These are phyloP conservation scores for Spea multiplicata DNA, from an alignment of 2,113 vertebrate genomes.

Conservation along the genomic window DNA sequence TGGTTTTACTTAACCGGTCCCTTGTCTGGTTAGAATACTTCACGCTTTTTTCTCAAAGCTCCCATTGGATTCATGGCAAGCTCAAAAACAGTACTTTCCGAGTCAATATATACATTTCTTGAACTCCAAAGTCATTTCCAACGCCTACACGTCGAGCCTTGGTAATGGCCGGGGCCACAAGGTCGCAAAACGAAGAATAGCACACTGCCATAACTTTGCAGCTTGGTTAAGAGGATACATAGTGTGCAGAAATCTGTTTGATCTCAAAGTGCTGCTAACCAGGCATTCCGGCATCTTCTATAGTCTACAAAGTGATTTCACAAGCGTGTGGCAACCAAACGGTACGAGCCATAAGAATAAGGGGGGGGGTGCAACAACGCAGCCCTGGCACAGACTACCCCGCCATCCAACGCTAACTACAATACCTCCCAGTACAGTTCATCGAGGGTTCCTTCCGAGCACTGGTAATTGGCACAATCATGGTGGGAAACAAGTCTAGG, in stretches of 20 bases:
- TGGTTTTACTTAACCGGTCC: no score
- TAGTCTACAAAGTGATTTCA: neutral
- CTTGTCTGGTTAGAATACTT: no score
- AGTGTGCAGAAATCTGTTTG: conserved; percentile 24
- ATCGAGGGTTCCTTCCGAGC: neutral
- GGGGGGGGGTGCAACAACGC: neutral
- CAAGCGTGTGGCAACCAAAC: neutral
- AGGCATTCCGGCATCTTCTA: neutral
- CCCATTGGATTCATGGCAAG: no score
- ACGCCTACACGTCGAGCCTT: neutral
- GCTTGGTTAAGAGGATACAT: conserved; percentile 23
- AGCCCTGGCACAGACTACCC: neutral
- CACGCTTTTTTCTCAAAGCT: no score
- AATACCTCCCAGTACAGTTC: conserved; percentile 3
- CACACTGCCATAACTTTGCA: conserved; percentile 9
- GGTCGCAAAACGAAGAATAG: conserved; percentile 13
- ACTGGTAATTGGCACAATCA: conserved; percentile 51
- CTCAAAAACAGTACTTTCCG: no score
- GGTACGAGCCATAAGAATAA: neutral
- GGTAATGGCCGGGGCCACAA: conserved; percentile 3
- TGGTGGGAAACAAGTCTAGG: conserved; percentile 52
- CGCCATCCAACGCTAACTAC: conserved; percentile 15
- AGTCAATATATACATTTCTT: neutral
- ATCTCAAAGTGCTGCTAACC: conserved; percentile 29
- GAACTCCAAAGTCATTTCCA: neutral